Base-by-base conservation (phyloP, 2,888 invertebrate species). In the Cotesia congregata region DNA sequence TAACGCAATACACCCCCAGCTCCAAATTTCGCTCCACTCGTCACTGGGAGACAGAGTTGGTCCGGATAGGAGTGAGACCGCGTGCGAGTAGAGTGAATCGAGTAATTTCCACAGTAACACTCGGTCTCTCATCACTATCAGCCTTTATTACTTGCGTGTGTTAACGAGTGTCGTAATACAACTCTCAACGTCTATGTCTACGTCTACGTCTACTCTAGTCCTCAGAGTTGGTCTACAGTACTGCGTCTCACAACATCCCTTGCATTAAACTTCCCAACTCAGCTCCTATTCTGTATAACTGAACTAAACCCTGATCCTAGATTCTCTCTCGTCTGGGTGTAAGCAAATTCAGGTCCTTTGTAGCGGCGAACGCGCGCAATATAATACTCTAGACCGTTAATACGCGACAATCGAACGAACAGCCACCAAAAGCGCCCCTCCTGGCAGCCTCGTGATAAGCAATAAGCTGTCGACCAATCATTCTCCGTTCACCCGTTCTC, bases 1-100 rank as follows among this genome's bases (percentile, higher is more conserved):
- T 85, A 87, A 87, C 84, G 86, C 86, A 85, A 86, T 87, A 86
- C 84, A 83, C 83, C 84, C 83, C 83, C 83, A 83, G 3, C 30
- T 30, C 30, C 30, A 3, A 30, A 30, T 30, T 30, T 30, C 30
- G 30, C 30, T 30, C 3, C 30, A 30, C 30, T 30, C 78, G 64
- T 72, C 70, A 67, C 71, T 67, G 71, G 7, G 68, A 75, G 74
- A 68, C 41, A 74, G 38, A 64, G 59, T 4, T 12, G 50, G 50
- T 12, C 12, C 50, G 12, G 3, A 12, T 50, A 12, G 50, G 50
- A 12, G 50, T 50, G 50, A 50, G 50, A 50, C 50, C 50, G 50
- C 15, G 62, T 20, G 17, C n/a, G 62, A 12, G n/a, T n/a, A 59
- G n/a, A 65, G 65, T 38, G 30, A 30, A 20, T 30, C 17, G 12